Evolutionary conservation across 2,113 vertebrate species (phyloP).

Genomic region (Mesembrinibis cayennensis): DNA sequence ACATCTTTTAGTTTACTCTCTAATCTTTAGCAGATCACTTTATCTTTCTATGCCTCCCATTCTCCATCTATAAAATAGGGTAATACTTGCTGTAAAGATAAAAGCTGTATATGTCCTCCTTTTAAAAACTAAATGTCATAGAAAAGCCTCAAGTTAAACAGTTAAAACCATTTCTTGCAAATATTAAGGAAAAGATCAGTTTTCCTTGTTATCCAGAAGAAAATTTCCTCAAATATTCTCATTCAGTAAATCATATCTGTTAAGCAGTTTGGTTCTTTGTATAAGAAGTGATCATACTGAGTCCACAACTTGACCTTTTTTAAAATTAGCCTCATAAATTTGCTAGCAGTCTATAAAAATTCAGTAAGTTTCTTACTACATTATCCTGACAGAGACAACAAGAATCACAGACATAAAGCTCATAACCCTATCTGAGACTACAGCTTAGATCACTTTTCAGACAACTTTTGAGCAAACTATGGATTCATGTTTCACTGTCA

Average conservation of each 20-base stretch:
- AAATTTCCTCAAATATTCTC: background rate
- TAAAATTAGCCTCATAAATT: background rate
- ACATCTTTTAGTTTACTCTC: background rate
- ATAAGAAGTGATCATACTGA: background rate
- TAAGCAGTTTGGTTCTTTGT: background rate
- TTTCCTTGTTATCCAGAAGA: background rate
- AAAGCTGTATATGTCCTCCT: background rate
- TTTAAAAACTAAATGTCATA: background rate
- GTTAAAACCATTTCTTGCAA: background rate
- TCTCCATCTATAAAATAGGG: background rate
- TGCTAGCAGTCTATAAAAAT: background rate
- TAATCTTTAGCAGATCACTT: slow-evolving; percentile 13
- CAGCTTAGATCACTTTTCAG: background rate
- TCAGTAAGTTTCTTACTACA: background rate
- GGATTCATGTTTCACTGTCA: background rate
- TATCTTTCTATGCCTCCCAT: background rate
- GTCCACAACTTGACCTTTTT: background rate
- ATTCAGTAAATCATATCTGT: background rate
- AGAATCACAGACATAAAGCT: background rate
- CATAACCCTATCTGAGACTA: background rate
- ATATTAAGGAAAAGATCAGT: background rate
- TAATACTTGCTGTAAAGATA: background rate
- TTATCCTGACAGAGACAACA: background rate
- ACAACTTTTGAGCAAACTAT: background rate
- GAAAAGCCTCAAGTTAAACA: background rate